phyloP scores from a whole-genome alignment of 2,797 vertebrate genomes.

The Gymnodraco acuticeps region DNA sequence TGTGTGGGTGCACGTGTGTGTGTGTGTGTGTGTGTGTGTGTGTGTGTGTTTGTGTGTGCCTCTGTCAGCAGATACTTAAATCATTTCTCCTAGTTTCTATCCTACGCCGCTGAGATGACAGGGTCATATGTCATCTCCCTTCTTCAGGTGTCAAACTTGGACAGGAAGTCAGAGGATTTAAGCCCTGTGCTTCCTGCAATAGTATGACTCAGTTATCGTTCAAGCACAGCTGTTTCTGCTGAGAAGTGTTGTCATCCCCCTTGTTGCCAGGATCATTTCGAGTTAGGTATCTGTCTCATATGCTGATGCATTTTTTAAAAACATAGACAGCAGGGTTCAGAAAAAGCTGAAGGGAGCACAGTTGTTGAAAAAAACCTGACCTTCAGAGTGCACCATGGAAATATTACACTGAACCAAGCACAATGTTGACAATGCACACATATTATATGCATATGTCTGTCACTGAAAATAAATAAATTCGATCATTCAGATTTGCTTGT shows the following conservation, averaged over 20 bases:
- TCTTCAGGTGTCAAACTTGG: conserved; percentile 72
- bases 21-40: conserved; percentile 3
- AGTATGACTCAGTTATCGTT: conserved; percentile 68
- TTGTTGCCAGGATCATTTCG: conserved; percentile 63
- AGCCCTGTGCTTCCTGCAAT: conserved; percentile 52
- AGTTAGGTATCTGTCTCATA: conserved; percentile 66
- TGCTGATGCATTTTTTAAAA: conserved; percentile 43
- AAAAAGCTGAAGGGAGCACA: conserved; percentile 17
- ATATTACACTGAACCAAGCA: conserved; percentile 29
- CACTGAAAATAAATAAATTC: background rate
- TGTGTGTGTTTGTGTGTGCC: background rate
- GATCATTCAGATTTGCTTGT: background rate
- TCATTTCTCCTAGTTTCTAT: conserved; percentile 42
- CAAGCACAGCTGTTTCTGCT: conserved; percentile 67
- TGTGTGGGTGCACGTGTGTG: background rate
- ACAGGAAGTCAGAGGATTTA: conserved; percentile 73
- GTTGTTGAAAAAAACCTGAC: conserved; percentile 45
- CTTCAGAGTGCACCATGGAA: conserved; percentile 29
- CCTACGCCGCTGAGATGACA: conserved; percentile 61
- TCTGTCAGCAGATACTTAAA: conserved; percentile 40
- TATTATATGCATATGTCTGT: background rate
- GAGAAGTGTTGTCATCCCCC: conserved; percentile 58
- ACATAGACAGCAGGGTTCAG: conserved; percentile 46
- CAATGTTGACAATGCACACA: background rate
- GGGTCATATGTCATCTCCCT: conserved; percentile 61